Evolutionary conservation across 2,113 vertebrate species (phyloP).

Genomic region (Odocoileus virginianus): DNA sequence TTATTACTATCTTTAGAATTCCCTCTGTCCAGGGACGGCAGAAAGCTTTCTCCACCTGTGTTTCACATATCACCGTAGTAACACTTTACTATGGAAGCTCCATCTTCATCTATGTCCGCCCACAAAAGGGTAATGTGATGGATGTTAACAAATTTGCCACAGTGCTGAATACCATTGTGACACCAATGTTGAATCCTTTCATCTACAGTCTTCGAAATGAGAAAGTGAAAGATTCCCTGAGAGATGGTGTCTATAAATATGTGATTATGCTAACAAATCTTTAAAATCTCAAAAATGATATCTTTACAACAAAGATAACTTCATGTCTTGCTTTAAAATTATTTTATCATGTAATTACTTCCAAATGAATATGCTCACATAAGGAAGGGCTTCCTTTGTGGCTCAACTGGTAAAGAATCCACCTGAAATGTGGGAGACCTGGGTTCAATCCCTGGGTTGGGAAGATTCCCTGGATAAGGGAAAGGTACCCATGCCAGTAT

Average conservation of each 20-base stretch:
- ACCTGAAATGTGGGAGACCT: background rate
- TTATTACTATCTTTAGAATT: constrained; percentile 9
- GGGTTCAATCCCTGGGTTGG: background rate
- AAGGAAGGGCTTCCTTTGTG: background rate
- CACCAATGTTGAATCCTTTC: constrained; percentile 38
- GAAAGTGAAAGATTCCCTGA: background rate
- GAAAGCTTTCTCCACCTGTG: constrained; percentile 43
- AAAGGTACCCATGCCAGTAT: accelerated
- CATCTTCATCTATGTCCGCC: constrained; percentile 42
- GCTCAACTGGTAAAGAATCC: background rate
- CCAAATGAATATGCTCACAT: background rate
- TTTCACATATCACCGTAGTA: constrained; percentile 35
- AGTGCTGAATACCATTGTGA: constrained; percentile 47
- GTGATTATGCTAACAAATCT: background rate
- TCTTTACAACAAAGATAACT: background rate
- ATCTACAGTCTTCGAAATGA: background rate
- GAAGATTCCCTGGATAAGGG: background rate
- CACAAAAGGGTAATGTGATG: background rate
- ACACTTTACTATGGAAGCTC: constrained; percentile 45
- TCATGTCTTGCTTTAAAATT: background rate
- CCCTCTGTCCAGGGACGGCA: background rate
- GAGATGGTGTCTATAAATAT: background rate
- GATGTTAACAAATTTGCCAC: constrained; percentile 41
- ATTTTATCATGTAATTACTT: background rate
- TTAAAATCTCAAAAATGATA: background rate